Base-by-base conservation (phyloP, 2,888 invertebrate species). In the Chalcosyrphus nemorum region DNA sequence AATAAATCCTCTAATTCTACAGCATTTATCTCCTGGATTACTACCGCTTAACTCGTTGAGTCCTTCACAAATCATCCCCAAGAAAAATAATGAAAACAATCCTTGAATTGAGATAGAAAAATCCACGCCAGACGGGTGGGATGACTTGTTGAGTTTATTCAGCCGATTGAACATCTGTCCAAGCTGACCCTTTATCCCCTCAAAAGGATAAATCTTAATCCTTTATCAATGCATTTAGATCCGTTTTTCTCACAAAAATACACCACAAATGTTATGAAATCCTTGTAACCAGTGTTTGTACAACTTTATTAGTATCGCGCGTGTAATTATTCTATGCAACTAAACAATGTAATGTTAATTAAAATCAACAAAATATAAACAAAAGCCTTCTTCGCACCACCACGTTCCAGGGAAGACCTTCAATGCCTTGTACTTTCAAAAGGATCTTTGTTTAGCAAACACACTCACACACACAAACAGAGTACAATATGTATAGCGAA, bases 401-500 rank as follows among this genome's bases (percentile, higher is more conserved):
- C 27, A 47, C 35, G 17, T 74, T 63, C 41, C n/a, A 65, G 15
- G 35, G 74, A 74, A 74, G 65, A 74, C 65, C 74, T 56, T 74
- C 74, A 56, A 74, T 65, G 47, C 56, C 45, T 74, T 35, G 45
- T n/a, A n/a, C n/a, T 38, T 9, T 71, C 38, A 50, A 38, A 19
- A 19, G 52, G 41, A n/a, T n/a, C 29, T 61, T 57, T 41, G 38
- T 27, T 38, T n/a, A 9, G 45, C 29, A 13, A 21, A 1, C 32
- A 7, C 13, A 13, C 19, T 1, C 32, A 7, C 13, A 27, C 59
- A 59, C 52, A 13, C 45, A 19, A 29, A 43, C 2, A 2, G 24
- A 24, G 4, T 24, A 4, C 24, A 24, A 4, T 24, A 11, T 11
- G 21, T 9, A 15, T 7, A 32, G 15, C 7, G 24, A 70, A 45